Evolutionary conservation across 2,797 vertebrate species (phyloP).

Genomic region (Mormyrus proboscirostris): DNA sequence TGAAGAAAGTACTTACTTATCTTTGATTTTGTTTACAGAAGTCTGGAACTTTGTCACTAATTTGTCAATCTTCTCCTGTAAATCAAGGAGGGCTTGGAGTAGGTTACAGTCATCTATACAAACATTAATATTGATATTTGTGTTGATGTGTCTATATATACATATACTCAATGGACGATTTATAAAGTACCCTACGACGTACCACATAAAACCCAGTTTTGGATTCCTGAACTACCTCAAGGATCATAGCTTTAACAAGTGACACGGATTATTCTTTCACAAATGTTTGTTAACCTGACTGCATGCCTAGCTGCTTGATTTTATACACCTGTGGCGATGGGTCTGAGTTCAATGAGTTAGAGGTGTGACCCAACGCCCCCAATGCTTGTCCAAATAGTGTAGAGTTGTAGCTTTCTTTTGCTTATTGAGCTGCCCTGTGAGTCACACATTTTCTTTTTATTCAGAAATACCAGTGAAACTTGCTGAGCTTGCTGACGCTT

Average conservation of each 20-base stretch:
- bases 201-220: neutral
- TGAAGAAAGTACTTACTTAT: constrained; percentile 61
- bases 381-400: neutral
- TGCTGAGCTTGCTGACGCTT: neutral
- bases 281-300: neutral
- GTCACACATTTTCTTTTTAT: neutral
- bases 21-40: constrained; percentile 67
- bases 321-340: neutral
- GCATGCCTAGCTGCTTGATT: neutral
- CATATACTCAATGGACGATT: neutral
- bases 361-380: neutral
- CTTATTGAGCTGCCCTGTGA: neutral
- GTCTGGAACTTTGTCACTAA: constrained; percentile 59
- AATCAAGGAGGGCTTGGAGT: constrained; percentile 23
- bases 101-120: neutral
- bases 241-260: neutral
- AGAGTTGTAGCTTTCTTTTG: neutral
- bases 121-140: neutral
- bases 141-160: neutral
- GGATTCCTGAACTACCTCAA: neutral
- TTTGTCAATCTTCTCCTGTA: constrained; percentile 74
- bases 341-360: neutral
- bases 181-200: neutral
- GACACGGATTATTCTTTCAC: neutral
- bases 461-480: neutral